Evolutionary conservation across 2,797 vertebrate genomes (phyloP).

Genomic region (Aldrovandia affinis): DNA sequence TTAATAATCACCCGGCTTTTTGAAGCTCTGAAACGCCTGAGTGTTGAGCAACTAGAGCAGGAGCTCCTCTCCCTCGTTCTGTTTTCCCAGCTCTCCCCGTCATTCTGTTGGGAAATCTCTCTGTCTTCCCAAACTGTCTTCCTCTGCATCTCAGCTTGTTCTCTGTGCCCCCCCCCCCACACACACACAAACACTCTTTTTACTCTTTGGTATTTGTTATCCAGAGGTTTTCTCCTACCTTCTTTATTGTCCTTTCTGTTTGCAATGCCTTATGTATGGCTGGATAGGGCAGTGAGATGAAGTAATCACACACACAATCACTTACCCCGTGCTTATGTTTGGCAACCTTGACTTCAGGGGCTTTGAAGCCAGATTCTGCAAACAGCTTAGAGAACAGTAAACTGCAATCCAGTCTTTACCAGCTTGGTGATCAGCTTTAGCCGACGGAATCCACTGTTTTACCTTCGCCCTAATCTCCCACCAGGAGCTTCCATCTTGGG

Average conservation of each 20-base stretch:
- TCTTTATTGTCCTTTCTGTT: conserved; percentile 30
- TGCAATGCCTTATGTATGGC: conserved; percentile 24
- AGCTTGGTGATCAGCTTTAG: conserved; percentile 45
- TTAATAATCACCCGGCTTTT: background rate
- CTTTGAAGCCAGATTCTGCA: background rate
- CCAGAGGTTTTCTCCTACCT: background rate
- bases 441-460: conserved; percentile 53
- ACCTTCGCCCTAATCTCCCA: conserved; percentile 56
- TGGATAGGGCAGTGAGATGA: background rate
- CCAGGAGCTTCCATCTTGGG: conserved; percentile 48
- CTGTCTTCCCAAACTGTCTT: background rate
- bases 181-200: too few relatives aligned
- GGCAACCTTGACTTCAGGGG: conserved; percentile 15
- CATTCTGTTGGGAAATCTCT: background rate
- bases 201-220: background rate
- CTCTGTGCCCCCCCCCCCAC: too few relatives aligned
- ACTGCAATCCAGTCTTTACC: conserved; percentile 40
- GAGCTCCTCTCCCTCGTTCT: conserved; percentile 12
- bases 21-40: background rate
- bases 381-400: background rate
- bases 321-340: background rate
- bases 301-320: background rate
- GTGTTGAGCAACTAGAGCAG: background rate
- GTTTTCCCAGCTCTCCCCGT: background rate
- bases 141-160: background rate